These are phyloP conservation scores for Caenorhabditis becei DNA, from an alignment of 2,888 invertebrate genomes.

Conservation along the genomic window DNA sequence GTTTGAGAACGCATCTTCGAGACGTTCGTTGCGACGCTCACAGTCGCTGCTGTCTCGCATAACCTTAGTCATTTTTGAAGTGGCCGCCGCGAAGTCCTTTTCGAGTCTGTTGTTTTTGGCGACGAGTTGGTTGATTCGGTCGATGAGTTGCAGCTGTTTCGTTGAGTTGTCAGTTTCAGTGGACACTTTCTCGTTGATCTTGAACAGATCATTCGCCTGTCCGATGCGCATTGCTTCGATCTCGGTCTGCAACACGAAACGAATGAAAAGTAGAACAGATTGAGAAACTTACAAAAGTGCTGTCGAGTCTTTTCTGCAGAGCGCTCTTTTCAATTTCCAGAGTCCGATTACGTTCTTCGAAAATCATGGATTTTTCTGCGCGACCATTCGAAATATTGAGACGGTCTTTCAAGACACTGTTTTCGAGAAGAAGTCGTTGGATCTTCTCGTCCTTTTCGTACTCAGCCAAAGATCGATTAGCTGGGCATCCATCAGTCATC, in stretches of 20 bases:
- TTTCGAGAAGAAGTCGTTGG: conserved; percentile 54
- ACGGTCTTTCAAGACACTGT: conserved; percentile 59
- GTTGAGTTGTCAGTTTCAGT: conserved; percentile 23
- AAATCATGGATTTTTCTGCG: conserved; percentile 54
- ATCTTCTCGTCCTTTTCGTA: conserved; percentile 65
- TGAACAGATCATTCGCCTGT: conserved; percentile 42
- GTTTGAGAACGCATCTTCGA: conserved; percentile 58
- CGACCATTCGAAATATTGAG: conserved; percentile 51
- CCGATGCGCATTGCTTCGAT: conserved; percentile 59
- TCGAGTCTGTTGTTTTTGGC: conserved; percentile 55
- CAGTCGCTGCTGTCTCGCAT: conserved; percentile 40
- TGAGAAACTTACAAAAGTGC: conserved; percentile 47
- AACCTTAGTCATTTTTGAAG: conserved; percentile 52
- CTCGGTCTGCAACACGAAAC: conserved; percentile 35
- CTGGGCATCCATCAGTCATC: conserved; percentile 49
- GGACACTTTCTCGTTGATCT: conserved; percentile 29
- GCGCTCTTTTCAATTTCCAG: conserved; percentile 49
- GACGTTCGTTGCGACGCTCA: conserved; percentile 41
- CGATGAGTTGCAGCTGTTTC: conserved; percentile 42
- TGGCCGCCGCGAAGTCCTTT: conserved; percentile 58
- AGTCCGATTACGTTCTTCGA: conserved; percentile 51
- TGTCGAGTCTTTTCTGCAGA: conserved; percentile 49
- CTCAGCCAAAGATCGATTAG: conserved; percentile 42
- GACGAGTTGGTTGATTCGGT: conserved; percentile 42
- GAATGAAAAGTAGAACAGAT: background rate